Evolutionary conservation across 2,113 vertebrate species (phyloP), one percentile per base, ranked within the genome.

Genomic region (Pan paniscus): DNA sequence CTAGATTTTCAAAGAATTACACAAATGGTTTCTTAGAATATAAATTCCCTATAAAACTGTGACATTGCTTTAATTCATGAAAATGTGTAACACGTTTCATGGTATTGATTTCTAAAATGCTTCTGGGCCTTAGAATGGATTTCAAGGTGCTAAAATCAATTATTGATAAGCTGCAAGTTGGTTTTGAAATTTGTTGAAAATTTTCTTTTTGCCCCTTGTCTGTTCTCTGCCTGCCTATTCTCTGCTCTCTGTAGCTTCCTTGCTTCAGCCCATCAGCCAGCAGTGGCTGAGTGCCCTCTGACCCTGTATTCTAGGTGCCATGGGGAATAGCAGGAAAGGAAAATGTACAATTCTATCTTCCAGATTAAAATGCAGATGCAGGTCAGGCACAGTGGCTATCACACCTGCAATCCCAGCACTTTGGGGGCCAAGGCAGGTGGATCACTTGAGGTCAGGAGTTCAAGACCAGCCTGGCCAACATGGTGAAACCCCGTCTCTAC

Each of bases 1-100:
- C 78, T 91, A 40, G 75, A 90, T 40, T 94, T 92, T 92, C 87
- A 89, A 95, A 43, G 38, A 73, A 89, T 88, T 88, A 90, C 1
- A 57, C 40, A 88, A 32, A 75, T 73, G 3, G 50, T 50, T 92
- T 83, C 32, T 87, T 67, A 67, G 43, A 48, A 50, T 78, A 18
- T 32, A 48, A 46, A 70, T 72, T 55, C 30, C 30, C 32, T 85
- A 48, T 52, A 57, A 75, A 93, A 93, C 38, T 14, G 4, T 79
- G 52, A 61, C 48, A 89, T 91, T 85, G 18, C 40, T 93, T 93
- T 87, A 16, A 11, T 52, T 96, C 25, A 61, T 17, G 89, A 61
- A 94, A 59, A 94, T 86, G 27, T 86, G 10, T 27, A 43, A 18
- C 9, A 14, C 4, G 50, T 84, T 84, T 95, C 40, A 83, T 43